Evolutionary conservation across 2,888 invertebrate species (phyloP).

Genomic region (Cosmopolites sordidus): DNA sequence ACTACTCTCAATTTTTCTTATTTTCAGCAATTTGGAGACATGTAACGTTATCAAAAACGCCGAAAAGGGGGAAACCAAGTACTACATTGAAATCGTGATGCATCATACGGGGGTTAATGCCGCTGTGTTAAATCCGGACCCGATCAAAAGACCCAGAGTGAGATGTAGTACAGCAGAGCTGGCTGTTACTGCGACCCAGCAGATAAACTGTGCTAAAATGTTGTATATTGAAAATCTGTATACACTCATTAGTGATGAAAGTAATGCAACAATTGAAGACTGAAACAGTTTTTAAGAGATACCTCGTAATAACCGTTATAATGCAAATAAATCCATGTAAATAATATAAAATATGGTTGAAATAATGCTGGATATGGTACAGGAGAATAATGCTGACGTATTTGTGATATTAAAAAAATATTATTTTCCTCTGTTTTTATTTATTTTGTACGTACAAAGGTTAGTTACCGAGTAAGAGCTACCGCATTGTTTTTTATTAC

Average conservation of each 20-base stretch:
- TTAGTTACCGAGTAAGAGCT: no score
- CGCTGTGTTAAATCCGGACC: conserved; percentile 51
- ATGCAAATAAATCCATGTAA: no score
- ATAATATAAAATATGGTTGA: no score
- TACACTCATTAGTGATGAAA: conserved; percentile 53
- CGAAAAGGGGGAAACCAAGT: conserved; percentile 48
- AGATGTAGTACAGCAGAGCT: conserved; percentile 70
- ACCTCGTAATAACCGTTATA: no score
- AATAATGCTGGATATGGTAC: no score
- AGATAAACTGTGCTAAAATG: conserved; percentile 85
- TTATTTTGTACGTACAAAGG: no score
- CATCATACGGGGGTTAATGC: conserved; percentile 52
- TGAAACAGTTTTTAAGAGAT: conserved; percentile 25
- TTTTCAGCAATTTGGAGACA: conserved; percentile 59
- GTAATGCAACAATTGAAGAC: conserved; percentile 38
- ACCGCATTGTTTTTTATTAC: no score
- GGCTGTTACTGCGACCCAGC: conserved; percentile 67
- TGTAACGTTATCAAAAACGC: conserved; percentile 58
- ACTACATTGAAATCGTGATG: conserved; percentile 69
- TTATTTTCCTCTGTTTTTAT: no score
- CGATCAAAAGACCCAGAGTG: conserved; percentile 68
- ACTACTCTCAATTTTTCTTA: not conserved
- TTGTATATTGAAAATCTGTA: conserved; percentile 77
- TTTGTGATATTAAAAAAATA: no score
- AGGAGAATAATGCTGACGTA: no score